Conservation (phyloP, 35 echinoderm and acorn worm genomes). For the Apostichopus californicus region DNA sequence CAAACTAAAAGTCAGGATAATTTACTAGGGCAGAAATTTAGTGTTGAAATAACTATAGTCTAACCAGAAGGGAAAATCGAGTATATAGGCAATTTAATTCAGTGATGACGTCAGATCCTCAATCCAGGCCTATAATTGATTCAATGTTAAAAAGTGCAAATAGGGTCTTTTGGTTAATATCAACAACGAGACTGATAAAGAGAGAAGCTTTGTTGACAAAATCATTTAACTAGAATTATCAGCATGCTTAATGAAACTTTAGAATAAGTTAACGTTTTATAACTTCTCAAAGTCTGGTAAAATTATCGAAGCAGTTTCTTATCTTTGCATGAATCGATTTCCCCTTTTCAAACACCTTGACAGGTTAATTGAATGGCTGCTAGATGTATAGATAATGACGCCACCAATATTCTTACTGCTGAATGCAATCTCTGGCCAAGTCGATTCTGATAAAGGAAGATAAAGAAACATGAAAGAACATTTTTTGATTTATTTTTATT, state of each 20-base stretch:
- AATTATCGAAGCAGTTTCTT: no score
- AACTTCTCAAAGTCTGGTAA: no score
- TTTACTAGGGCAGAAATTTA: background rate
- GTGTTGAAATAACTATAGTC: background rate
- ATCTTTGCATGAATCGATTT: background rate
- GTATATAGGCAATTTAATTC: background rate
- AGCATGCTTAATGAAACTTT: no score
- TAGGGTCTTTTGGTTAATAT: no score
- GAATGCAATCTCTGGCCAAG: background rate
- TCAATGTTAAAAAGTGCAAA: no score
- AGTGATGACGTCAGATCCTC: no score
- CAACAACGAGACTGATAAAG: no score
- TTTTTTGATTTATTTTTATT: background rate
- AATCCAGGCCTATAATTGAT: no score
- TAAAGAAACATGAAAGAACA: background rate
- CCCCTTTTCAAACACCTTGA: background rate
- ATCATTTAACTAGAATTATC: no score
- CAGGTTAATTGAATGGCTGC: conserved; percentile 24
- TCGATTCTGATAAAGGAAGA: background rate
- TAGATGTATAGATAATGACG: background rate
- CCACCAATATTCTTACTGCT: background rate
- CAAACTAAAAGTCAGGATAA: background rate
- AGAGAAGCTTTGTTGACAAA: no score
- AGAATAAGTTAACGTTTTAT: no score
- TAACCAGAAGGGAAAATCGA: background rate